phyloP scores from a whole-genome alignment of 2,888 invertebrate genomes.

The Mycalesis mineus region DNA sequence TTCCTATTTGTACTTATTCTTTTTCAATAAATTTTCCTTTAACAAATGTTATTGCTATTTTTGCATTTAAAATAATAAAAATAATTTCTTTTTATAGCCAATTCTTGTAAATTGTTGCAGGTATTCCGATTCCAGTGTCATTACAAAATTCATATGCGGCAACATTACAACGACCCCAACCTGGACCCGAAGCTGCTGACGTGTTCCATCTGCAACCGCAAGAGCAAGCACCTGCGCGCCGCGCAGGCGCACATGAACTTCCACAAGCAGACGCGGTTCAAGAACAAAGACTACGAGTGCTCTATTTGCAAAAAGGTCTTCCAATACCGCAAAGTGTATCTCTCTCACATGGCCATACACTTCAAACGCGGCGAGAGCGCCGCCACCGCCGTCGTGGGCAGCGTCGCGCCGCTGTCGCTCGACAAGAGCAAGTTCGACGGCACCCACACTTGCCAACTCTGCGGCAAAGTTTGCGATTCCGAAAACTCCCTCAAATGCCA shows the following conservation, averaged over 20 bases:
- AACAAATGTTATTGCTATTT: too few species aligned
- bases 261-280: constrained; percentile 71
- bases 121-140: constrained; percentile 65
- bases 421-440: constrained; percentile 46
- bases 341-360: constrained; percentile 71
- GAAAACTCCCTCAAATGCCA: constrained; percentile 67
- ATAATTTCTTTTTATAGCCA: too few species aligned
- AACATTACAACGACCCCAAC: constrained; percentile 60
- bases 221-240: constrained; percentile 68
- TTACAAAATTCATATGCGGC: constrained; percentile 68
- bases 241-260: constrained; percentile 69
- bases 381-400: constrained; percentile 57
- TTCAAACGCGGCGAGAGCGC: constrained; percentile 66
- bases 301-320: constrained; percentile 70
- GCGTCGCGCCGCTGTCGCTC: constrained; percentile 36
- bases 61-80: too few species aligned
- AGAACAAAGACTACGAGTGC: constrained; percentile 70
- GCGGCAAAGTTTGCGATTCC: constrained; percentile 67
- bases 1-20: too few species aligned
- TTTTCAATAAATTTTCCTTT: too few species aligned
- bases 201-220: constrained; percentile 64
- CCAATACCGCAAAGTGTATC: constrained; percentile 61
- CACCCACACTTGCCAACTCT: constrained; percentile 62
- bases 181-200: constrained; percentile 62
- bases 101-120: constrained; percentile 40